These are phyloP conservation scores for Spialia ferax DNA, from an alignment of 2,888 invertebrate genomes.

Conservation along the genomic window DNA sequence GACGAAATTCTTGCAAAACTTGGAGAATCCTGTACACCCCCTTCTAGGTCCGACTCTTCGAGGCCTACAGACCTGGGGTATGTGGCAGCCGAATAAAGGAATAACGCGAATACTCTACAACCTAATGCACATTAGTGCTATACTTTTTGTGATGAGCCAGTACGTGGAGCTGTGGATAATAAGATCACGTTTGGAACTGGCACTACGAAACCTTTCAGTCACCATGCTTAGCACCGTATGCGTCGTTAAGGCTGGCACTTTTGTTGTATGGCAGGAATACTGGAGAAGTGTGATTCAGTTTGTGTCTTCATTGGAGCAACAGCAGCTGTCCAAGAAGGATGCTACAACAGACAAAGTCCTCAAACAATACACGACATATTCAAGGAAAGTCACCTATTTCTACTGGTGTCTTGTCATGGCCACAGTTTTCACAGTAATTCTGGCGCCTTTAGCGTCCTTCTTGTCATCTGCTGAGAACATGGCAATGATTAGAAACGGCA, in stretches of 20 bases:
- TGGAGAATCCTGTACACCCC: constrained; percentile 57
- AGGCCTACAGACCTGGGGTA: constrained; percentile 62
- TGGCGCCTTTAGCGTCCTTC: constrained; percentile 64
- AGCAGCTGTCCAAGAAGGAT: constrained; percentile 57
- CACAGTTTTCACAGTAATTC: constrained; percentile 65
- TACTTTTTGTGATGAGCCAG: constrained; percentile 66
- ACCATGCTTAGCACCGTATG: constrained; percentile 73
- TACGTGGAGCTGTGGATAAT: constrained; percentile 71
- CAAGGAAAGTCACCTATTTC: constrained; percentile 64
- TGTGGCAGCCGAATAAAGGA: constrained; percentile 59
- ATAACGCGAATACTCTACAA: constrained; percentile 53
- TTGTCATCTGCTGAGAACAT: constrained; percentile 55
- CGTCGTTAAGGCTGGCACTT: constrained; percentile 66
- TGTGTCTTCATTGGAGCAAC: constrained; percentile 61
- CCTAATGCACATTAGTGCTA: constrained; percentile 57
- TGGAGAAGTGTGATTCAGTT: constrained; percentile 65
- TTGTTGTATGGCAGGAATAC: constrained; percentile 63
- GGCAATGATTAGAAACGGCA: constrained; percentile 56
- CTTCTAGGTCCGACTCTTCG: constrained; percentile 63
- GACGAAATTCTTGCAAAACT: constrained; percentile 34
- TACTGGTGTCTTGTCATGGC: constrained; percentile 67
- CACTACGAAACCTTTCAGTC: constrained; percentile 68
- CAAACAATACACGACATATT: constrained; percentile 64
- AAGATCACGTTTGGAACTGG: constrained; percentile 60
- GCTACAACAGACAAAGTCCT: constrained; percentile 52